Base-by-base conservation (phyloP, 2,888 invertebrate genomes). In the Cistogaster globosa region DNA sequence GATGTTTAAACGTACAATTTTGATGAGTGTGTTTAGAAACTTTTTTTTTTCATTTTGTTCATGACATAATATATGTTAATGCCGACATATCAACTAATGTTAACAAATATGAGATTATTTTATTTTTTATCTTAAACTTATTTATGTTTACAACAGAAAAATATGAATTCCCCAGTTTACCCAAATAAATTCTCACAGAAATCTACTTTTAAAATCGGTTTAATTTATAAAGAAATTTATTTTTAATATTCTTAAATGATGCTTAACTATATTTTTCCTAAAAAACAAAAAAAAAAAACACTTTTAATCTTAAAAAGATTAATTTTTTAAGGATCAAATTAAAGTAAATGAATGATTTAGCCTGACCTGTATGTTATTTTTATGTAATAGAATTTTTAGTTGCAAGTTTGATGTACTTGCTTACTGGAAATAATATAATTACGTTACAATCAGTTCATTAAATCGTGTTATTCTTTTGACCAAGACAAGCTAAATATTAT, bases 1-100 rank as follows among this genome's bases (percentile, higher is more conserved):
- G 55, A 68, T 55, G 62, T 78, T 42, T 32, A 63, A 45, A 53
- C 4, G n/a, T 69, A 16, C 16, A 7, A 53, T 26, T 20, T 63
- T 78, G 62, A 62, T 11, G 78, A 78, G 60, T 11, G 26, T 53
- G 42, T 42, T 12, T 12, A 7, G 45, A 4, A 26, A n/a, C n/a
- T n/a, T 26, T 26, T 26, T 26, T 26, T 68, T 81, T 32, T 60
- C 51, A n/a, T 67, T 71, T 81, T 18, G 32, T 71, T n/a, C 55
- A 36, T 63, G 69, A 55, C 53, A 55, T 62, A 18, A 26, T 26
- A 53, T 68, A 58, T 42, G 42, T 7, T 12, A 42, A 11, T 42
- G 42, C 42, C 42, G 42, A 4, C 42, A 42, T 42, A 42, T 42
- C 2, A 11, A 42, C 60, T 48, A 48, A 26, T 38, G 42, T 62